Evolutionary conservation across 2,113 vertebrate genomes (phyloP).

Genomic region (Eidolon helvum): DNA sequence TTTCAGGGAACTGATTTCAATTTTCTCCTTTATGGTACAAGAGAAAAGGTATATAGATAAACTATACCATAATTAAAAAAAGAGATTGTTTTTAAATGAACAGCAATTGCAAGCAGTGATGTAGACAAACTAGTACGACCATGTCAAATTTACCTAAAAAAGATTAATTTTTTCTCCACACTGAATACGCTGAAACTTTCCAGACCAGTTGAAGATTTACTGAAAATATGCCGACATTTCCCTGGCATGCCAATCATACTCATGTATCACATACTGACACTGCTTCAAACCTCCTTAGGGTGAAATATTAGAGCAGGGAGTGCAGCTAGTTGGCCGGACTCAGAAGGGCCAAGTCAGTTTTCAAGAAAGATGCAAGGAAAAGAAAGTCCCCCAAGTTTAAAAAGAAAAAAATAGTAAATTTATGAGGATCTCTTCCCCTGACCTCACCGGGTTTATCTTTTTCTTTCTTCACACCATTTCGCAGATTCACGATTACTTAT

Average conservation of each 20-base stretch:
- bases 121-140: not conserved
- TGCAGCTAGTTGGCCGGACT: not conserved
- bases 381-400: not conserved
- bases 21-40: not conserved
- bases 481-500: not conserved
- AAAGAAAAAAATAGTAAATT: not conserved
- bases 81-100: not conserved
- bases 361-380: constrained; percentile 30
- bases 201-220: not conserved
- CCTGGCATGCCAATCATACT: not conserved
- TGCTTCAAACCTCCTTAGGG: not conserved
- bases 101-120: not conserved
- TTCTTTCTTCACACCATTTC: not conserved
- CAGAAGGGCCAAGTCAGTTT: not conserved
- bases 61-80: not conserved
- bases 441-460: not conserved
- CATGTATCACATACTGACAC: not conserved
- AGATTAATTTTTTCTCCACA: not conserved
- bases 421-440: not conserved
- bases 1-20: not conserved
- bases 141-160: not conserved
- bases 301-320: not conserved
- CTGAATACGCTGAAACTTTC: not conserved
- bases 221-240: not conserved
- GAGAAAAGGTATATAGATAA: not conserved